Base-by-base conservation (phyloP, 2,113 vertebrate genomes). In the Eurypyga helias region DNA sequence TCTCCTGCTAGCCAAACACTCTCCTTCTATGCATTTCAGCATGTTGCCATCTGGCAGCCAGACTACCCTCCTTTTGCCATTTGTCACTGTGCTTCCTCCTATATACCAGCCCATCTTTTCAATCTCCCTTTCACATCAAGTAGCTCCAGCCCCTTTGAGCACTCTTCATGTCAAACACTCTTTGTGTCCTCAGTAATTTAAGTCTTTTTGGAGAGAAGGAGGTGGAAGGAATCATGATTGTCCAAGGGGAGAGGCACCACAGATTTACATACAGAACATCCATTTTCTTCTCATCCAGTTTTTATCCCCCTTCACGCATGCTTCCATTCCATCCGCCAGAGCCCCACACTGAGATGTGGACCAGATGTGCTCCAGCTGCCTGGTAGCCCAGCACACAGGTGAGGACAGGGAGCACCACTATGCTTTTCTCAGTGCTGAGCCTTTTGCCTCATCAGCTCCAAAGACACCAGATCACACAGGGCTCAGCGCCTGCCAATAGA, bases 351-450 rank as follows among this genome's bases (percentile, higher is more conserved):
- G 0, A 46, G 76, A 8, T 1, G 11, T 24, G 25, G 46, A 6
- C 41, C 19, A 4, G 31, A 28, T 28, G 36, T 41, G 41, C 41
- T 38, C 45, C 28, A 12, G 41, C 29, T 34, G 17, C 24, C 41
- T 19, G 9, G 45, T 29, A 48, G 25, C 45, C 64, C 20, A 13
- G 46, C 45, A 1, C 0, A 1, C 20, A 6, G 33, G 41, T 2
- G 20, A 75, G 15, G 6, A 34, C 28, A 9, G 31, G 17, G 18
- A 17, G 10, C 24, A 24, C 10, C 5, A 0, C 54, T 18, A 0
- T 7, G 62, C 33, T 51, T 11, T 26, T 17, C 64, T 48, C n/a
- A 33, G 34, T 1, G 10, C 43, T 41, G 43, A 81, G 31, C n/a
- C 62, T 76, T 49, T 41, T n/a, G 28, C 46, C 58, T 36, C 46